Evolutionary conservation across 2,797 vertebrate genomes (phyloP).

Genomic region (Hemibagrus guttatus): DNA sequence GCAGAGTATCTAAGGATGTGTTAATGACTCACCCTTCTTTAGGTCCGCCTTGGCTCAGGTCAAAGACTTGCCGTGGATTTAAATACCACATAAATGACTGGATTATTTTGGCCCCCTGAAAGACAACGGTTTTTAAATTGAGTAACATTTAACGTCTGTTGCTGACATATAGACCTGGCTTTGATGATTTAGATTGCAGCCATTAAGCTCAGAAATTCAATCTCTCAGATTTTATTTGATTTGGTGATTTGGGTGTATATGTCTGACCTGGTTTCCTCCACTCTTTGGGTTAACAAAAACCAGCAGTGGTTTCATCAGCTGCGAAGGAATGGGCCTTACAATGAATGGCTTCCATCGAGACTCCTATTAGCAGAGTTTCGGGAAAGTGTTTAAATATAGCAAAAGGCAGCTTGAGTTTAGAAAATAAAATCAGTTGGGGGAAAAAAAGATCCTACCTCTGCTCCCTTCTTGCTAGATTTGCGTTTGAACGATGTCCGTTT

Average conservation of each 20-base stretch:
- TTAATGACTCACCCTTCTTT: conserved; percentile 86
- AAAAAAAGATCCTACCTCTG: conserved; percentile 79
- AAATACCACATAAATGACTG: conserved; percentile 98
- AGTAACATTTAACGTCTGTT: not conserved
- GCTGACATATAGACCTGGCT: not conserved
- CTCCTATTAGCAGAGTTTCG: conserved; percentile 72
- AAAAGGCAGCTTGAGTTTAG: not conserved
- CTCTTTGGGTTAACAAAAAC: conserved; percentile 98
- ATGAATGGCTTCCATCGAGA: conserved; percentile 91
- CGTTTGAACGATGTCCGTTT: conserved; percentile 91
- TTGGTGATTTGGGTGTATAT: not conserved
- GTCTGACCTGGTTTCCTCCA: conserved; percentile 91
- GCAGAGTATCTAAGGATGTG: not conserved
- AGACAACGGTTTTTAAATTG: not conserved
- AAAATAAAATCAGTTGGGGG: not conserved
- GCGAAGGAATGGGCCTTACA: conserved; percentile 88
- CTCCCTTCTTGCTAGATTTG: conserved; percentile 90
- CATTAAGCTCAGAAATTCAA: not conserved
- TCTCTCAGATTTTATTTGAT: not conserved
- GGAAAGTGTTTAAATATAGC: conserved; percentile 6
- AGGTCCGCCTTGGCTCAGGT: conserved; percentile 90
- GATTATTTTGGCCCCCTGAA: conserved; percentile 91
- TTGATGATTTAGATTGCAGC: not conserved
- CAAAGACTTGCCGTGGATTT: conserved; percentile 96
- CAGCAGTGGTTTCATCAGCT: conserved; percentile 94